phyloP scores from a whole-genome alignment of 2,888 invertebrate genomes.

The Diarsia mendica region DNA sequence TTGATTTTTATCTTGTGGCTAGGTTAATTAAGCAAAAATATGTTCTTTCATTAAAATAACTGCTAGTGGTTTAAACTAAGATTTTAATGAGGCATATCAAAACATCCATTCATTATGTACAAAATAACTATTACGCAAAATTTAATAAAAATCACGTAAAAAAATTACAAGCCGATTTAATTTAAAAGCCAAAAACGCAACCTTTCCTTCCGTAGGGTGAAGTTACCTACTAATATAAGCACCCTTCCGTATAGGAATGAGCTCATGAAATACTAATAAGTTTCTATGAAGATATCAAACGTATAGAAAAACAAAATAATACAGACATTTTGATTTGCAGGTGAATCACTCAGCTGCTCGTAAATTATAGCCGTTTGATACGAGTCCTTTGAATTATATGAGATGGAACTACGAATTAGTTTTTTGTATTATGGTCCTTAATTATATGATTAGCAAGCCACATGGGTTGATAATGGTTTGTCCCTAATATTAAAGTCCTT shows the following conservation, averaged over 20 bases:
- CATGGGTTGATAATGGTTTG: slow-evolving; percentile 4
- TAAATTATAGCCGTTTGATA: slow-evolving; percentile 59
- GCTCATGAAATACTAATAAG: slow-evolving; percentile 57
- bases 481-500: background rate
- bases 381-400: slow-evolving; percentile 41
- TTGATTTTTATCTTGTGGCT: slow-evolving; percentile 28
- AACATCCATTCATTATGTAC: background rate
- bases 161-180: background rate
- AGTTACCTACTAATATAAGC: slow-evolving; percentile 22
- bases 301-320: slow-evolving; percentile 48
- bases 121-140: background rate
- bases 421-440: slow-evolving; percentile 46
- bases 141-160: background rate
- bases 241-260: slow-evolving; percentile 41
- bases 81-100: background rate
- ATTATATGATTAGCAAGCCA: slow-evolving; percentile 36
- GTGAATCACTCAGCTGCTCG: slow-evolving; percentile 67
- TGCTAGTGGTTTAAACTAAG: background rate
- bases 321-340: slow-evolving; percentile 65
- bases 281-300: slow-evolving; percentile 52
- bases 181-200: background rate
- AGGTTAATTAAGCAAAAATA: slow-evolving; percentile 32
- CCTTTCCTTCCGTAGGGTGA: slow-evolving; percentile 6
- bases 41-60: background rate
- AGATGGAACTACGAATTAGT: slow-evolving; percentile 45